Percentiles rank a stretch among this genome's conserved stretches.
phyloP scores from a whole-genome alignment of 2,888 invertebrate species.

The Prenolepis imparis region DNA sequence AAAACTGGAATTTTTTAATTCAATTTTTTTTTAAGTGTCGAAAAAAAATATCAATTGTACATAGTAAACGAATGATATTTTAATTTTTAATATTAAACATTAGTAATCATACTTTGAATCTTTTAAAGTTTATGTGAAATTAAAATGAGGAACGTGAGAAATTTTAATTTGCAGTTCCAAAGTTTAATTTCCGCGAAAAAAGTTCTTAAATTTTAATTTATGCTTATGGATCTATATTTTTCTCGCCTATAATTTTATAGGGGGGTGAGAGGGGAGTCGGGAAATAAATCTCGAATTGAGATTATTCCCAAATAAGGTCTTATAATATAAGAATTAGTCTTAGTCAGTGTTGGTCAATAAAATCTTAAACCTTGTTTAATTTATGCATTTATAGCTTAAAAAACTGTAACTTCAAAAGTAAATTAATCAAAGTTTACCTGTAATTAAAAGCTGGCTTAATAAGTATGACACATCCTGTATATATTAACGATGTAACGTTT shows the following conservation, averaged over 20 bases:
- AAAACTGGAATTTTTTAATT: background rate
- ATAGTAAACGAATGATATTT: background rate
- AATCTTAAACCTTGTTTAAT: too few relatives aligned
- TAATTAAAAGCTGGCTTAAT: too few relatives aligned
- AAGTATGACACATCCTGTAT: background rate
- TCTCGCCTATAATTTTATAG: too few relatives aligned
- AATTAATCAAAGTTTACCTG: too few relatives aligned
- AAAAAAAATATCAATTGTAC: background rate
- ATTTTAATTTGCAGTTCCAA: background rate
- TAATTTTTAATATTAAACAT: slow-evolving; percentile 7
- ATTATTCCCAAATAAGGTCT: too few relatives aligned
- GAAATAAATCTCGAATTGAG: too few relatives aligned
- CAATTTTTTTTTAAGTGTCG: background rate
- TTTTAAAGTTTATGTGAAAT: background rate
- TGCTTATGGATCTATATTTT: too few relatives aligned
- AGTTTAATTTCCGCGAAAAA: background rate
- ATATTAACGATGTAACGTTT: background rate
- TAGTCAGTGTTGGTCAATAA: too few relatives aligned
- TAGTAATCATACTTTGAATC: background rate
- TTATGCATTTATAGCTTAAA: background rate
- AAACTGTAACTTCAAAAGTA: too few relatives aligned
- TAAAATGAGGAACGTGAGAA: background rate
- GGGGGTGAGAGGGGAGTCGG: too few relatives aligned
- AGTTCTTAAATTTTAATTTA: slow-evolving; percentile 1
- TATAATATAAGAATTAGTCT: too few relatives aligned